These are phyloP conservation scores for Thunnus thynnus DNA, from an alignment of 2,113 vertebrate genomes.

Conservation along the genomic window DNA sequence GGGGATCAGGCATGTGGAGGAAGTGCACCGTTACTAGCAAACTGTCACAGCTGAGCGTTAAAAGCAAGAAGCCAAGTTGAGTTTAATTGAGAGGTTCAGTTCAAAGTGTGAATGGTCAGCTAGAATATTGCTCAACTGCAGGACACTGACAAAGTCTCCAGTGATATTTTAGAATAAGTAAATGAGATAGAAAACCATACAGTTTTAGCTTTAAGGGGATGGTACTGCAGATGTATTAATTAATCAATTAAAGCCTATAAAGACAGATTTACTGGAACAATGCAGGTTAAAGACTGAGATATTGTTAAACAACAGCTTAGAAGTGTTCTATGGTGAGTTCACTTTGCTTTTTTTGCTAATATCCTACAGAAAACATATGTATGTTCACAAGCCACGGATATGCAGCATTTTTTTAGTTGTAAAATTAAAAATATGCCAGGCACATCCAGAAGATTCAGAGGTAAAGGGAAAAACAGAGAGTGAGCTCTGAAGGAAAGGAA, in stretches of 20 bases:
- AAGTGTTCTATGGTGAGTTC: not conserved
- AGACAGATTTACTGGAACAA: slow-evolving; percentile 20
- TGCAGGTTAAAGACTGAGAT: slow-evolving; percentile 4
- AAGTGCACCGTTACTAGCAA: slow-evolving; percentile 24
- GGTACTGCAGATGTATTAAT: not conserved
- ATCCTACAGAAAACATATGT: not conserved
- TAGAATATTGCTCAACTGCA: not conserved
- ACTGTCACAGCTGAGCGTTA: slow-evolving; percentile 3
- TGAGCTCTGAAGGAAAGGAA: slow-evolving; percentile 65
- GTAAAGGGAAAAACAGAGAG: slow-evolving; percentile 67
- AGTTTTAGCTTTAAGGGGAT: not conserved
- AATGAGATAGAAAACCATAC: slow-evolving; percentile 18
- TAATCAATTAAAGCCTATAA: slow-evolving; percentile 28
- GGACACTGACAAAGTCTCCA: slow-evolving; percentile 21
- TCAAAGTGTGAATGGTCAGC: slow-evolving; percentile 6
- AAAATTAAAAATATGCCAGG: slow-evolving; percentile 49
- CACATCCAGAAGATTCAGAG: slow-evolving; percentile 60
- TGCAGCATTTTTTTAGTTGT: slow-evolving; percentile 27
- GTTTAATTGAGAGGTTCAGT: slow-evolving; percentile 18
- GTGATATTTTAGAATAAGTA: slow-evolving; percentile 9
- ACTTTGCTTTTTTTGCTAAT: not conserved
- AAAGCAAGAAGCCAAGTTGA: not conserved
- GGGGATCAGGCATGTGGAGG: slow-evolving; percentile 45
- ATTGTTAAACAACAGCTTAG: slow-evolving; percentile 18
- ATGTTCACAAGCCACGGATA: not conserved